Percentiles rank a stretch among this genome's conserved stretches.
Conservation (phyloP, 2,888 invertebrate species). For the Drosophila formosana region DNA sequence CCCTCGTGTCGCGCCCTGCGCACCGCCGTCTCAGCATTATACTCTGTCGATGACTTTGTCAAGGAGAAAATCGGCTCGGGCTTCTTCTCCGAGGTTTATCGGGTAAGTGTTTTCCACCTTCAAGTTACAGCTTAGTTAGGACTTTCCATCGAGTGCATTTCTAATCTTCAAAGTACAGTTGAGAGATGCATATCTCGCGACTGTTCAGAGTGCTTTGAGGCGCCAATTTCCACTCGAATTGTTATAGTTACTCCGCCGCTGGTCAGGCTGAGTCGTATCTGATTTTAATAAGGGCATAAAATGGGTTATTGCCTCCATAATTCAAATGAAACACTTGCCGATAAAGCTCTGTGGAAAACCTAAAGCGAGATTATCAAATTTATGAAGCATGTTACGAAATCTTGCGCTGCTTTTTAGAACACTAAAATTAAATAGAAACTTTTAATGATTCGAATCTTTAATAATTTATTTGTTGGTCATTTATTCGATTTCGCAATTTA, state of each 20-base stretch:
- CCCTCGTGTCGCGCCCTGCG: constrained; percentile 95
- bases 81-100: constrained; percentile 99
- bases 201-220: background rate
- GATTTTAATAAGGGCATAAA: background rate
- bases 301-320: constrained; percentile 3
- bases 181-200: background rate
- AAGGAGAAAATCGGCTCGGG: constrained; percentile 97
- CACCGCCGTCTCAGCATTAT: constrained; percentile 95
- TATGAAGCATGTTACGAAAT: background rate
- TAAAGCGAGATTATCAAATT: background rate
- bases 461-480: background rate
- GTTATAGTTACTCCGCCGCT: background rate
- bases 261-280: background rate
- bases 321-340: background rate
- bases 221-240: background rate
- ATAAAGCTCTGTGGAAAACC: background rate
- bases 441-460: background rate
- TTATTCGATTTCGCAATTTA: too few relatives aligned
- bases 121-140: background rate
- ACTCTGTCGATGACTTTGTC: constrained; percentile 96
- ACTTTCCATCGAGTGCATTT: background rate
- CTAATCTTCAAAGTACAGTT: constrained; percentile 1
- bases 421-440: background rate
- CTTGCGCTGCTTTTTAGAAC: too few relatives aligned
- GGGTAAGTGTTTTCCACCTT: constrained; percentile 88